phyloP scores from a whole-genome alignment of 2,113 vertebrate species.

The Sinocyclocheilus rhinocerous region DNA sequence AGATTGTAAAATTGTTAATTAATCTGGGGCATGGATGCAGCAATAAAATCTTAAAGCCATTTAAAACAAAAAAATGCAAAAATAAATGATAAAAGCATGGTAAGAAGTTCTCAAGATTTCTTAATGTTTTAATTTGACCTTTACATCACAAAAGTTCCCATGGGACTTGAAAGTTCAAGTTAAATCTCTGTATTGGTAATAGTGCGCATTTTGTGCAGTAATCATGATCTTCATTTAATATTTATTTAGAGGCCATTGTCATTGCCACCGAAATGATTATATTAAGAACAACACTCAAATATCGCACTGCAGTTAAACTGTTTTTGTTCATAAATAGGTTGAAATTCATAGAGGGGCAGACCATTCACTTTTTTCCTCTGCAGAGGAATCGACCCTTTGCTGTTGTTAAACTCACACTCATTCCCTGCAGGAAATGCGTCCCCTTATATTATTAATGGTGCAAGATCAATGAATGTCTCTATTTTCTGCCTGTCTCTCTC shows the following conservation, averaged over 20 bases:
- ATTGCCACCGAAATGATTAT: neutral
- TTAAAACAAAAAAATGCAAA: neutral
- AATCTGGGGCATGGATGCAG: too few species aligned
- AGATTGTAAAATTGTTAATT: neutral
- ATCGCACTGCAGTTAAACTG: neutral
- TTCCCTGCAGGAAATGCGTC: conserved; percentile 30
- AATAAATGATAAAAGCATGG: neutral
- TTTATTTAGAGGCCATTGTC: neutral
- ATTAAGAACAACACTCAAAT: neutral
- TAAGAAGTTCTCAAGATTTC: neutral
- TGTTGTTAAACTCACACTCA: conserved; percentile 3
- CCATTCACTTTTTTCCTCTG: conserved; percentile 14
- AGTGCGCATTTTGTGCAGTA: neutral
- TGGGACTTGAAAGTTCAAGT: neutral
- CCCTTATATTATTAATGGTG: conserved; percentile 46
- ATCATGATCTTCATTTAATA: neutral
- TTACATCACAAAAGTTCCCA: neutral
- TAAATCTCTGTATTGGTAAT: neutral
- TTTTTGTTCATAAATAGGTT: neutral
- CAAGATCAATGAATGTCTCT: conserved; percentile 29
- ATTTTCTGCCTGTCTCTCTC: neutral
- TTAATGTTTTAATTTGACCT: neutral
- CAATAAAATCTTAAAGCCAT: too few species aligned
- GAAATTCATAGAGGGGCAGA: neutral
- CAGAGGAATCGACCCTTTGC: conserved; percentile 35